Conservation (phyloP, 2,113 vertebrate genomes). For the Platycercus adscitus region DNA sequence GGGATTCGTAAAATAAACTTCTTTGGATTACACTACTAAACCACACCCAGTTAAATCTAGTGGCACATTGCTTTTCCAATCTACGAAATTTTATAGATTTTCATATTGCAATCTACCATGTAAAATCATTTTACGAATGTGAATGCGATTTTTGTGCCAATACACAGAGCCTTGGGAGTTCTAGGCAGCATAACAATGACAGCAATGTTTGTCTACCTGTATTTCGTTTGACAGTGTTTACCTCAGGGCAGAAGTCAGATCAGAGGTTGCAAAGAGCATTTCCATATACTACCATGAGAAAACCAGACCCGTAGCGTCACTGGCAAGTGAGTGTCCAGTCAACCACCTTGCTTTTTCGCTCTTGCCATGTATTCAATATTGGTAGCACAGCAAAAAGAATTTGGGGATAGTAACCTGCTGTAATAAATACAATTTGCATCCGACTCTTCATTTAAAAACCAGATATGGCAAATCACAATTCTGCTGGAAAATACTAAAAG, state of each 20-base stretch:
- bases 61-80: neutral
- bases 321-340: neutral
- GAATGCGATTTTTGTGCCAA: neutral
- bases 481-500: neutral
- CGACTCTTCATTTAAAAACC: neutral
- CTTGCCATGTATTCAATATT: neutral
- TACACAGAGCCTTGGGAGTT: neutral
- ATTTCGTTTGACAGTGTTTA: neutral
- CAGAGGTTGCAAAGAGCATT: neutral
- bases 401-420: neutral
- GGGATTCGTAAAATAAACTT: neutral
- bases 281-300: neutral
- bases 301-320: neutral
- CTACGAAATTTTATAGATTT: neutral
- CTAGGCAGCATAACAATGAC: rapidly evolving
- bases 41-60: neutral
- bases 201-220: neutral
- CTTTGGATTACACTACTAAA: neutral
- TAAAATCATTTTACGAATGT: neutral
- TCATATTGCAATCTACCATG: neutral
- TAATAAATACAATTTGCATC: neutral
- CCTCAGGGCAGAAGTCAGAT: neutral
- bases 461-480: neutral
- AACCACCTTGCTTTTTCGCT: rapidly evolving
- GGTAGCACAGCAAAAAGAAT: neutral